Evolutionary conservation across 2,113 vertebrate species (phyloP).

Genomic region (Oenanthe melanoleuca): DNA sequence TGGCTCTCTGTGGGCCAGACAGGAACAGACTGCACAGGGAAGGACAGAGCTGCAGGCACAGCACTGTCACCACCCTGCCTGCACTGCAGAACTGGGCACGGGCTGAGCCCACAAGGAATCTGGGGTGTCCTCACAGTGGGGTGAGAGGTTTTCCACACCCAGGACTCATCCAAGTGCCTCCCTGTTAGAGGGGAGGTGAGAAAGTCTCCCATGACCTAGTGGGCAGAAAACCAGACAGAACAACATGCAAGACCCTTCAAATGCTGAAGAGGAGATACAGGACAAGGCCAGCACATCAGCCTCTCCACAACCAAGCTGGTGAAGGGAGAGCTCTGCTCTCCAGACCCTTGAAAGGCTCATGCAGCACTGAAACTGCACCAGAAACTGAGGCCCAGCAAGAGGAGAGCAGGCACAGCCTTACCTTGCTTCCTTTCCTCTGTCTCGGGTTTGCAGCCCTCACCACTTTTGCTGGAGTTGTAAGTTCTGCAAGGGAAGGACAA

Average conservation of each 20-base stretch:
- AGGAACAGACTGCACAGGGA: not conserved
- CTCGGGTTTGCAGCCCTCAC: slow-evolving; percentile 90
- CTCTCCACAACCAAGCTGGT: not conserved
- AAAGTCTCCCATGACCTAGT: not conserved
- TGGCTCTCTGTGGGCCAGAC: not conserved
- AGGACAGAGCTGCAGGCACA: not conserved
- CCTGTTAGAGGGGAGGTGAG: fast-evolving
- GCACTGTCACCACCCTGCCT: not conserved
- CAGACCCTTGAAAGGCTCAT: not conserved
- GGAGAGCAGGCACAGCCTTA: slow-evolving; percentile 53
- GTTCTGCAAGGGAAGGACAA: slow-evolving; percentile 77
- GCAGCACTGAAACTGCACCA: not conserved
- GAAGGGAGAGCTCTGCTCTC: not conserved
- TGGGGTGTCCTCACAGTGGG: not conserved
- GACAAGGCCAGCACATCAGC: not conserved
- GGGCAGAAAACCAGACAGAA: not conserved
- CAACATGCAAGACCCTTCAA: not conserved
- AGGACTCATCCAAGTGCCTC: not conserved
- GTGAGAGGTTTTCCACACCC: not conserved
- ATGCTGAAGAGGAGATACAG: not conserved
- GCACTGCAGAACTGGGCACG: not conserved
- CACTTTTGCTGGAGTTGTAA: slow-evolving; percentile 88
- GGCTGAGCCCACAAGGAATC: not conserved
- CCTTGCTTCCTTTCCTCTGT: slow-evolving; percentile 92
- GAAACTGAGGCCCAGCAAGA: not conserved